phyloP scores from a whole-genome alignment of 2,888 invertebrate genomes.

The Tinea pellionella region DNA sequence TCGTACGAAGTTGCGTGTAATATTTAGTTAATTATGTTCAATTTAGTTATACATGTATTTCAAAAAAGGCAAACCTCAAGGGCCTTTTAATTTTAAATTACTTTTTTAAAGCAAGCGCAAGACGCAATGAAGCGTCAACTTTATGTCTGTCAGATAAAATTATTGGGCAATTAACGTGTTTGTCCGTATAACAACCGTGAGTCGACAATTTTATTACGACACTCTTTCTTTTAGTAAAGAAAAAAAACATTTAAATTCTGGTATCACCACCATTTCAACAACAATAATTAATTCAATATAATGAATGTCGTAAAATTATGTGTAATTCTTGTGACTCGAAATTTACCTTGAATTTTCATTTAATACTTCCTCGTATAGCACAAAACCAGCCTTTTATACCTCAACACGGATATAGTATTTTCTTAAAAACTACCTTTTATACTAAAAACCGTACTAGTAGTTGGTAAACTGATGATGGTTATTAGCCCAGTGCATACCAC shows the following conservation, averaged over 20 bases:
- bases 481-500: no score
- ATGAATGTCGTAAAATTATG: neutral
- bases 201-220: neutral
- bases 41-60: no score
- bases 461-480: no score
- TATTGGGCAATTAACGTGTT: conserved; percentile 9
- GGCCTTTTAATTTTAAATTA: no score
- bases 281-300: neutral
- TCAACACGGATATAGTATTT: no score
- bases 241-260: no score
- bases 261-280: neutral
- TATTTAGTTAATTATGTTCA: no score
- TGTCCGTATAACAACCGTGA: conserved; percentile 1
- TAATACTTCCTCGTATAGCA: neutral
- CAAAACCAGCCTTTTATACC: neutral
- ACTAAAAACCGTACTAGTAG: no score
- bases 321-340: neutral
- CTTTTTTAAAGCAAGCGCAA: no score
- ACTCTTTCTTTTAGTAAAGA: neutral
- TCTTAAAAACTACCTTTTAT: no score
- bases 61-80: no score
- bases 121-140: neutral
- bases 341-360: neutral
- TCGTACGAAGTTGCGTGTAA: no score
- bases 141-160: conserved; percentile 6